Evolutionary conservation across 2,888 invertebrate species (phyloP).

Genomic region (Sphaerophoria taeniata): DNA sequence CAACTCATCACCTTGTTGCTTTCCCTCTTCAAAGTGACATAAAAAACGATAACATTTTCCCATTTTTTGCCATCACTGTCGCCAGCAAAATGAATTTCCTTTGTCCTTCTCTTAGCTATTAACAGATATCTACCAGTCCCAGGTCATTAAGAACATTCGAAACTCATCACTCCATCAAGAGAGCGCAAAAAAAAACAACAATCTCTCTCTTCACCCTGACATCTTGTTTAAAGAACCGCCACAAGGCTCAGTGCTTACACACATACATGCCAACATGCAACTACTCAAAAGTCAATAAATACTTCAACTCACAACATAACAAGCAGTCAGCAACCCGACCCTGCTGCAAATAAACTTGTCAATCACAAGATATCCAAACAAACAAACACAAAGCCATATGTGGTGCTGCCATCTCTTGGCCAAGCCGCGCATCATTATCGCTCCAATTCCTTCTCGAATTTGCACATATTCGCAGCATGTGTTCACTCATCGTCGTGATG

Average conservation of each 20-base stretch:
- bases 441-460: constrained; percentile 39
- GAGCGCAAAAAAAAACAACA: background rate
- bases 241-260: background rate
- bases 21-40: too few relatives aligned
- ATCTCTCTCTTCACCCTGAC: constrained; percentile 19
- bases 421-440: background rate
- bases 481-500: background rate
- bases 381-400: background rate
- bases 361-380: constrained; percentile 27
- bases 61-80: too few relatives aligned
- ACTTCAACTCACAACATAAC: constrained; percentile 13
- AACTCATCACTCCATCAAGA: constrained; percentile 18
- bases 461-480: constrained; percentile 39
- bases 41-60: too few relatives aligned
- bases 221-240: constrained; percentile 8
- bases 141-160: constrained; percentile 27
- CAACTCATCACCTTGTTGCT: too few relatives aligned
- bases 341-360: constrained; percentile 63
- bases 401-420: constrained; percentile 29
- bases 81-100: background rate
- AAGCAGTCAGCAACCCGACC: constrained; percentile 32
- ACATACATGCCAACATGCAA: background rate
- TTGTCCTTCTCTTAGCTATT: constrained; percentile 20
- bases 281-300: constrained; percentile 39
- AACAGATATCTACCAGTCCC: background rate